A percentile compares a stretch with the other conserved stretches of the same genome.
These are phyloP conservation scores for Asarcornis scutulata DNA, from an alignment of 2,113 vertebrate species.

Conservation along the genomic window DNA sequence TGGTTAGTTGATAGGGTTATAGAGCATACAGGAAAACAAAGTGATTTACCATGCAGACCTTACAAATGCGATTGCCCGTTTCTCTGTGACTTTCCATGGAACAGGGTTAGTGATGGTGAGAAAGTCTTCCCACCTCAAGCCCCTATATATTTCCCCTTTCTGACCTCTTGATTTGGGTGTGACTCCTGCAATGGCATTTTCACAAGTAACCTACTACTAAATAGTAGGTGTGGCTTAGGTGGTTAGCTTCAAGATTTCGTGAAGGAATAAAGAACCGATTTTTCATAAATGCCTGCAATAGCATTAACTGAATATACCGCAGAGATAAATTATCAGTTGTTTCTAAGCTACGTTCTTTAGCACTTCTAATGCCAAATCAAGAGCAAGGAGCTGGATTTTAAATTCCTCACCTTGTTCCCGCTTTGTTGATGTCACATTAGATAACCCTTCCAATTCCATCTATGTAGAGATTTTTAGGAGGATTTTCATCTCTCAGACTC, in stretches of 20 bases:
- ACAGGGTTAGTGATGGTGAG: neutral
- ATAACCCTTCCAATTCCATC: neutral
- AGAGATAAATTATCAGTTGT: neutral
- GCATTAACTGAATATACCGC: neutral
- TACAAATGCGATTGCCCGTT: neutral
- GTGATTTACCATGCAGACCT: neutral
- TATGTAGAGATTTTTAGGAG: neutral
- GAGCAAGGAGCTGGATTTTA: neutral
- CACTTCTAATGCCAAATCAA: neutral
- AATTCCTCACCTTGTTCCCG: neutral
- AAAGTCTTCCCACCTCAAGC: neutral
- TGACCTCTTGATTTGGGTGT: neutral
- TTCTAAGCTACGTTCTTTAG: neutral
- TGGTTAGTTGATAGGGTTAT: neutral
- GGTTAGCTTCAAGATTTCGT: neutral
- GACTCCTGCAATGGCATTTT: neutral
- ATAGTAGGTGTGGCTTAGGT: neutral
- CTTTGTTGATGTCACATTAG: neutral
- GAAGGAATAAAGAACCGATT: neutral
- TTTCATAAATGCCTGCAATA: neutral
- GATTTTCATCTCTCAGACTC: neutral
- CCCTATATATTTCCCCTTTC: accelerated
- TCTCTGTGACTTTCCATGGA: neutral
- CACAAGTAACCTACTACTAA: neutral
- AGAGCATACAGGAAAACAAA: neutral